Base-by-base conservation (phyloP, 1,140 invertebrate species). In the Trichogramma pretiosum region DNA sequence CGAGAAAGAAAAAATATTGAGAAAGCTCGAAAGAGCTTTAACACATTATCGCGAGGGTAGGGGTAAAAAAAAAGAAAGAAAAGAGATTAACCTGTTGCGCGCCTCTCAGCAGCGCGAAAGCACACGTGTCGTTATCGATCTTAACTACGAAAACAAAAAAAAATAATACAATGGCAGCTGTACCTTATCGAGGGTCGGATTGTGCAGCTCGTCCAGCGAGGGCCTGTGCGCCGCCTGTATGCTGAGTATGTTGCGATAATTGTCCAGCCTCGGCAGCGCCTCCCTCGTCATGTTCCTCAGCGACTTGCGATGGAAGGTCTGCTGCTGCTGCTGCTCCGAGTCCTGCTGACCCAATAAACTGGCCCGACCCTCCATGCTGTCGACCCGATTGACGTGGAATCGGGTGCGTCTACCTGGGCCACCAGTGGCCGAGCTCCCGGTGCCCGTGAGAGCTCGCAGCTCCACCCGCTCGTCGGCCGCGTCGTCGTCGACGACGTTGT, bases 171-270 rank as follows among this genome's bases (percentile, higher is more conserved):
- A n/a, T n/a, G n/a, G n/a, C n/a, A n/a, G n/a, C n/a, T n/a, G 72
- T 67, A 88, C 85, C 80, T 88, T 88, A 22, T 79, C 76, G n/a
- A 88, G 60, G 16, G 85, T 87, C 18, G 83, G 79, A 64, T 93
- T 89, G 68, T 94, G 91, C 3, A 97, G 77, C 70, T 96, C 90
- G 62, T 94, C 91, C 13, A 97, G 72, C 3, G 93, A 94, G 3
- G 93, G 93, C 60, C 85, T 77, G 57, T 88, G 89, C 14, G 84
- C 87, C 3, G 87, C 87, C 59, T 90, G 89, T 34, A 94, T 84
- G 16, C 88, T 91, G 75, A 94, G 78, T 50, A 94, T 86, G 67
- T 96, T 94, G 47, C 92, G 79, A 70, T 97, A 97, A 74, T 95
- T 93, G 64, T 95, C 92, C 59, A 93, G 68, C 38, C 91, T 76